phyloP scores from a whole-genome alignment of 2,797 vertebrate genomes.

The Balearica regulorum region DNA sequence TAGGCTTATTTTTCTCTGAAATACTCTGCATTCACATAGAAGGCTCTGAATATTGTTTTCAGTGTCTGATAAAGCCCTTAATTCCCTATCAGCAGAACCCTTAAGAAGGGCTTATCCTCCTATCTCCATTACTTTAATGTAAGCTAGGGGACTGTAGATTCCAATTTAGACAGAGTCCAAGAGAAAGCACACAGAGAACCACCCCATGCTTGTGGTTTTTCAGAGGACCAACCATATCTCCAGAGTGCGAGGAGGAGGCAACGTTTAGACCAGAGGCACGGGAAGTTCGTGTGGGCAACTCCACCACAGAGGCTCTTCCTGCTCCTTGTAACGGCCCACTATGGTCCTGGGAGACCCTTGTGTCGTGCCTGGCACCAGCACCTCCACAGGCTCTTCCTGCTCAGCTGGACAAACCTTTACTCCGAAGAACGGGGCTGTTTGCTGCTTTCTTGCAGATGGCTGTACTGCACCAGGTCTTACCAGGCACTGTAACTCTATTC shows the following conservation, averaged over 20 bases:
- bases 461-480: not conserved
- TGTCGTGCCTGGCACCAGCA: not conserved
- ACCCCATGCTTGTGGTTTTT: rapidly evolving
- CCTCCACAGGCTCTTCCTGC: not conserved
- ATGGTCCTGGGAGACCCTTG: rapidly evolving
- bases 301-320: not conserved
- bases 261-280: rapidly evolving
- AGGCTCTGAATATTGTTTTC: not conserved
- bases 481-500: not conserved
- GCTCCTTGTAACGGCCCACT: not conserved
- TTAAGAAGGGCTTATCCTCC: not conserved
- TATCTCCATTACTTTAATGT: not conserved
- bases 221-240: not conserved
- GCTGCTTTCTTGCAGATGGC: not conserved
- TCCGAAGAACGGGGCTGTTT: rapidly evolving
- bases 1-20: constrained; percentile 13
- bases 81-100: not conserved
- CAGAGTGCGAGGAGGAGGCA: rapidly evolving
- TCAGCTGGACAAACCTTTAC: not conserved
- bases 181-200: not conserved
- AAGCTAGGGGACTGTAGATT: not conserved
- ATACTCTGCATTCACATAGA: not conserved
- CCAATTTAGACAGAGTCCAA: not conserved
- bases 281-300: not conserved
- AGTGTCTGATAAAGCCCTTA: not conserved